Evolutionary conservation across 1,140 invertebrate genomes (phyloP), one percentile per base, ranked within the genome.

Genomic region (Zaprionus lachaisei): DNA sequence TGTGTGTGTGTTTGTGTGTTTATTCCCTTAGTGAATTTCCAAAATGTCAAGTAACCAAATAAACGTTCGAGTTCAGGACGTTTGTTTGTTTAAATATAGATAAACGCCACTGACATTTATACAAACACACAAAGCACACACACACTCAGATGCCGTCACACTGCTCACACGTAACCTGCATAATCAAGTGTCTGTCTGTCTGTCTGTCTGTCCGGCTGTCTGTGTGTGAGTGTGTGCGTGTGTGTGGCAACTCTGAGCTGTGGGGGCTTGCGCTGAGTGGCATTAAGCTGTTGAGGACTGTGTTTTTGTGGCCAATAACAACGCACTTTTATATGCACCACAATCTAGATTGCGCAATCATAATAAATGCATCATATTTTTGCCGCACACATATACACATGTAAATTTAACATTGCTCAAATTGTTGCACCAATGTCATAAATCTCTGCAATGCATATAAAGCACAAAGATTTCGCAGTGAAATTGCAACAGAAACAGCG

Each of bases 21-120:
- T 84, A 85, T 79, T 83, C 77, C 69, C 71, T 65, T 74, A 79
- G 82, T 55, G 64, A 72, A 81, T 81, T 85, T 83, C 64, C 70
- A 64, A 85, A 87, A 87, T 87, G 83, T 70, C 83, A 86, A 86
- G 80, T 80, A 87, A 77, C 83, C 83, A 86, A 87, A 86, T 86
- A 86, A 86, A 86, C 80, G 77, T 87, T 80, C 47, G 66, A 66
- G 80, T 71, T 41, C 84, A 83, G 79, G 55, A 80, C 74, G 84
- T 89, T 80, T 77, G 74, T 83, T 89, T 89, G 80, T 74, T 87
- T 89, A 87, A 87, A 87, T 83, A 83, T 82, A 83, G 83, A 87
- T 87, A 87, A 87, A 87, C 75, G 77, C 81, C 69, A 89, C 60
- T 78, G 84, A 83, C 80, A 87, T 79, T 76, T 73, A 83, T 79